phyloP scores from a whole-genome alignment of 2,113 vertebrate genomes.

The Brachypteracias leptosomus region DNA sequence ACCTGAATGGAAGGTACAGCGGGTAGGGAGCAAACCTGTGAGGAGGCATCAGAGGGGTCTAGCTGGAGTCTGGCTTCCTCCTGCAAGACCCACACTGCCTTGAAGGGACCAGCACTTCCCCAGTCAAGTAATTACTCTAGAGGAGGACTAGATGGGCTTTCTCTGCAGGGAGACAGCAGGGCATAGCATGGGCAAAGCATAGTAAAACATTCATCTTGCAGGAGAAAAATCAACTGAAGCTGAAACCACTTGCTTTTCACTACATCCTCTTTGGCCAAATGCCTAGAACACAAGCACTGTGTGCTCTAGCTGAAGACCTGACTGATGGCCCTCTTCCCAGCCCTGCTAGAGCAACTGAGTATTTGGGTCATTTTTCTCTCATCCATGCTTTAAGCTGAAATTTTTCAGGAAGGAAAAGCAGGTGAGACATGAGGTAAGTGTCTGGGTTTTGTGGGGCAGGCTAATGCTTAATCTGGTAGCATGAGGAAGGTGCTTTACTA shows the following conservation, averaged over 20 bases:
- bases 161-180: background rate
- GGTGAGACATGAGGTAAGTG: background rate
- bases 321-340: background rate
- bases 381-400: background rate
- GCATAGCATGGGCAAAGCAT: background rate
- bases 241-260: background rate
- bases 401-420: background rate
- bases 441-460: background rate
- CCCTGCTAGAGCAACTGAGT: background rate
- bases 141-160: background rate
- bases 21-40: constrained; percentile 63
- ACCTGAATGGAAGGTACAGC: constrained; percentile 78
- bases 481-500: background rate
- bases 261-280: background rate
- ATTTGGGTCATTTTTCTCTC: background rate
- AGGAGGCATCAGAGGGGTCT: background rate
- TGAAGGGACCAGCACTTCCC: background rate
- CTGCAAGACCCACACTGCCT: background rate
- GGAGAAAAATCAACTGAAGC: background rate
- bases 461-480: background rate
- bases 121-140: background rate
- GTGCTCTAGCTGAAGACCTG: background rate
- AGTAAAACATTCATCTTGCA: background rate
- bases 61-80: background rate
- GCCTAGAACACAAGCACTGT: background rate